These are phyloP conservation scores for Odontamblyopus rebecca DNA, from an alignment of 2,797 vertebrate genomes.

Conservation along the genomic window DNA sequence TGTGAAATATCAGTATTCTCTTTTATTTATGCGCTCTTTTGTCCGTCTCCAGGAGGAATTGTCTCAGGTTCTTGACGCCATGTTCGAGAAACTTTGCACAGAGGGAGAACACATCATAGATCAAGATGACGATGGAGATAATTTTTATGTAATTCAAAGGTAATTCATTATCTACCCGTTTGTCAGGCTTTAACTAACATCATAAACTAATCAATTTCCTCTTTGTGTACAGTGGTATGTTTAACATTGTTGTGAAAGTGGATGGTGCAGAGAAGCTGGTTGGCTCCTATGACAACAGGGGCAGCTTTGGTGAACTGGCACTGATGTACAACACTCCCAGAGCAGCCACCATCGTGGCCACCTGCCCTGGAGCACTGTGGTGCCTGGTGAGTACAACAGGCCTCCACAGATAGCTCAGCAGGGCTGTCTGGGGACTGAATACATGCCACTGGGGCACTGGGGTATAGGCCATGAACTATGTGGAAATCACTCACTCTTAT, in stretches of 20 bases:
- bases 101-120: constrained; percentile 94
- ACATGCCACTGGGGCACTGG: constrained; percentile 21
- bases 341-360: constrained; percentile 96
- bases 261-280: constrained; percentile 88
- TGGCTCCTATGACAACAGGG: constrained; percentile 92
- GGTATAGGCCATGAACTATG: neutral
- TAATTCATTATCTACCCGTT: constrained; percentile 44
- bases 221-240: constrained; percentile 83
- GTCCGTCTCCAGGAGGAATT: constrained; percentile 87
- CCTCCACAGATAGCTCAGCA: constrained; percentile 40
- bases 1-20: neutral
- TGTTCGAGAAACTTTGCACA: constrained; percentile 94
- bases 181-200: neutral
- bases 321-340: constrained; percentile 99
- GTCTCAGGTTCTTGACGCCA: constrained; percentile 96
- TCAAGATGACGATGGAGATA: constrained; percentile 97
- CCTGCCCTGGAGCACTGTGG: constrained; percentile 94
- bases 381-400: constrained; percentile 88
- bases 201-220: neutral
- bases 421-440: constrained; percentile 26
- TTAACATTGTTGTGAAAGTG: constrained; percentile 89
- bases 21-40: neutral
- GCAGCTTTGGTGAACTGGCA: constrained; percentile 97
- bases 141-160: constrained; percentile 98
- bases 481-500: neutral